phyloP scores from a whole-genome alignment of 2,888 invertebrate species.

The Camponotus fellah region DNA sequence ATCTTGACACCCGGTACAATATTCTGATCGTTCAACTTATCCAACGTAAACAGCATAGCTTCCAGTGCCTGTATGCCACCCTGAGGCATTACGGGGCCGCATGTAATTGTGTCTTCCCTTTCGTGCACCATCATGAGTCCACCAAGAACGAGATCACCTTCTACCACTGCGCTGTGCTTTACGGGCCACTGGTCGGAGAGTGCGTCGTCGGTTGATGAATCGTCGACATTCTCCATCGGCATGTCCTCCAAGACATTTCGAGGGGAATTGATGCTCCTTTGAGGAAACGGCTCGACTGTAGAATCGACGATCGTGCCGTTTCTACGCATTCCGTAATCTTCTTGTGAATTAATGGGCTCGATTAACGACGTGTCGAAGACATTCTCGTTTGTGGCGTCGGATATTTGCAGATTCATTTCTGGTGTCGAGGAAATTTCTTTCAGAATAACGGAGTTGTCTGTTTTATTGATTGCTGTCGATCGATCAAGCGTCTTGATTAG shows the following conservation, averaged over 20 bases:
- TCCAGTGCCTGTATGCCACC: conserved; percentile 95
- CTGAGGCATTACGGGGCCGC: conserved; percentile 96
- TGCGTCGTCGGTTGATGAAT: conserved; percentile 80
- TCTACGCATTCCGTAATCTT: background rate
- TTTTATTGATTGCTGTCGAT: background rate
- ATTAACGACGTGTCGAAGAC: background rate
- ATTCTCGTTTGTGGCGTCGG: background rate
- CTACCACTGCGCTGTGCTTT: conserved; percentile 93
- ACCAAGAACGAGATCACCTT: conserved; percentile 94
- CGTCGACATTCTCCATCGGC: conserved; percentile 59
- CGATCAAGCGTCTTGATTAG: conserved; percentile 8
- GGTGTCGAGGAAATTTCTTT: background rate
- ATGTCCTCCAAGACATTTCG: conserved; percentile 40
- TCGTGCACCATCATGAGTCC: conserved; percentile 98
- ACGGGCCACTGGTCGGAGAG: conserved; percentile 89
- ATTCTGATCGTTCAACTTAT: conserved; percentile 89
- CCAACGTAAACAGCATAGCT: conserved; percentile 95
- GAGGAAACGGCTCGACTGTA: conserved; percentile 24
- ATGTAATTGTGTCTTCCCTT: conserved; percentile 92
- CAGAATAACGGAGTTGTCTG: conserved; percentile 6
- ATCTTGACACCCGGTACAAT: conserved; percentile 91
- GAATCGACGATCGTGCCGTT: background rate
- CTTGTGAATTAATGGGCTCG: conserved; percentile 17
- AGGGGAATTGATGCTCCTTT: conserved; percentile 1
- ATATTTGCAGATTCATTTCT: background rate